phyloP scores from a whole-genome alignment of 2,113 vertebrate genomes.

The Dinomys branickii region DNA sequence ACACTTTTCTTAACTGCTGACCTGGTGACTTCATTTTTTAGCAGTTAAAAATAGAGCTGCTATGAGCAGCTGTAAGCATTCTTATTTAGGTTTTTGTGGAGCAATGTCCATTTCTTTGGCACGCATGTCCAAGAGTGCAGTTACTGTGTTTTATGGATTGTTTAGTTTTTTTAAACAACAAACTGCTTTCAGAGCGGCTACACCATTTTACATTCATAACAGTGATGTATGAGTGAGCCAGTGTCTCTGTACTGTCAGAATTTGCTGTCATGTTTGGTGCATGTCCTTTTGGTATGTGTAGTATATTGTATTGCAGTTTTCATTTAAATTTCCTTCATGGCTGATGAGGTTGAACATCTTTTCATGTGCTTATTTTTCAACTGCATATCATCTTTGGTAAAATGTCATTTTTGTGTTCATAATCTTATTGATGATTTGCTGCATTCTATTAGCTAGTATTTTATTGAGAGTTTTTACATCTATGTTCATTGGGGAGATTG shows the following conservation, averaged over 20 bases:
- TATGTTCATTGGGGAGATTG: too few relatives aligned
- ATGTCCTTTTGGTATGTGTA: neutral
- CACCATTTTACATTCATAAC: neutral
- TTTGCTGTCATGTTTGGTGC: neutral
- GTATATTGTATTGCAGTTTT: neutral
- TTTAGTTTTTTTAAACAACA: slow-evolving; percentile 5
- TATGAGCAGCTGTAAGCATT: neutral
- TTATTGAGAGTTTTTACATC: too few relatives aligned
- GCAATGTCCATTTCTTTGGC: neutral
- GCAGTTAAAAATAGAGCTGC: neutral
- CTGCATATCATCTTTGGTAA: neutral
- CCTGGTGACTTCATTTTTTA: neutral
- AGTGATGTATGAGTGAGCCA: neutral
- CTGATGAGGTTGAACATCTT: neutral
- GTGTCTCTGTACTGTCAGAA: neutral
- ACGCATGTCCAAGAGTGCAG: neutral
- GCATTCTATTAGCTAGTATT: too few relatives aligned
- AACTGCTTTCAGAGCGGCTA: neutral
- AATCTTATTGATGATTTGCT: too few relatives aligned
- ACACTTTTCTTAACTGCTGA: neutral
- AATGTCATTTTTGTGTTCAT: neutral
- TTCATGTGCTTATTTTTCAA: neutral
- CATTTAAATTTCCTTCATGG: neutral
- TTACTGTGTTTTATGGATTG: neutral
- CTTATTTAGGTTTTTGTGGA: neutral